Evolutionary conservation across 2,797 vertebrate species (phyloP).

Genomic region (Momotus momota): DNA sequence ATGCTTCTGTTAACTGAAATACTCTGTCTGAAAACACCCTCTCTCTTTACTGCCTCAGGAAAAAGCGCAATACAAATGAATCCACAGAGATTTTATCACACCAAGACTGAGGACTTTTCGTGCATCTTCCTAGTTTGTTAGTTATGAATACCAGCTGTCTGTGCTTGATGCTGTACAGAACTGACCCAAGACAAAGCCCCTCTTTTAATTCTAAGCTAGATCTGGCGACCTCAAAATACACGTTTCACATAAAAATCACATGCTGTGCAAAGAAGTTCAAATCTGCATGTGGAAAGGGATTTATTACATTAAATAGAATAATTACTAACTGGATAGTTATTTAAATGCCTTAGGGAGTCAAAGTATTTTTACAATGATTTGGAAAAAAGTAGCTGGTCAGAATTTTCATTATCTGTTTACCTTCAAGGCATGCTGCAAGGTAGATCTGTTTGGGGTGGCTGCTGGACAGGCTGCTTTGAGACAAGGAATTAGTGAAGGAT

Average conservation of each 20-base stretch:
- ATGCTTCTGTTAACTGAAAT: background rate
- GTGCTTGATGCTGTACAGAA: background rate
- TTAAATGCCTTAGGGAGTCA: background rate
- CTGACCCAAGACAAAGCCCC: background rate
- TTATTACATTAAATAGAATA: background rate
- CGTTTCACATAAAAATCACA: background rate
- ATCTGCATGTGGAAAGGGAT: background rate
- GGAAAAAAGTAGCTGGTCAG: background rate
- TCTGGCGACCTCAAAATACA: background rate
- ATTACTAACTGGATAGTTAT: background rate
- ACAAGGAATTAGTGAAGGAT: background rate
- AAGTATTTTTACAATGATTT: background rate
- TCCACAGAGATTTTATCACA: slow-evolving; percentile 11
- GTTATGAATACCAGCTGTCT: background rate
- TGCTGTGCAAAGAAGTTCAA: background rate
- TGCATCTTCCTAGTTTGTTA: background rate
- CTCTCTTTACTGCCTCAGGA: background rate
- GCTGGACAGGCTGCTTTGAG: background rate
- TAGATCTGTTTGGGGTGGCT: background rate
- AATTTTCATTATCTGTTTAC: background rate
- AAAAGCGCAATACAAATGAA: slow-evolving; percentile 3
- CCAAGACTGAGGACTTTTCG: background rate
- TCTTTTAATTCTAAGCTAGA: background rate
- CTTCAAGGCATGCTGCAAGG: slow-evolving; percentile 26
- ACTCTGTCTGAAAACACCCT: background rate